Evolutionary conservation across 2,797 vertebrate species (phyloP).

Genomic region (Ceryle rudis): DNA sequence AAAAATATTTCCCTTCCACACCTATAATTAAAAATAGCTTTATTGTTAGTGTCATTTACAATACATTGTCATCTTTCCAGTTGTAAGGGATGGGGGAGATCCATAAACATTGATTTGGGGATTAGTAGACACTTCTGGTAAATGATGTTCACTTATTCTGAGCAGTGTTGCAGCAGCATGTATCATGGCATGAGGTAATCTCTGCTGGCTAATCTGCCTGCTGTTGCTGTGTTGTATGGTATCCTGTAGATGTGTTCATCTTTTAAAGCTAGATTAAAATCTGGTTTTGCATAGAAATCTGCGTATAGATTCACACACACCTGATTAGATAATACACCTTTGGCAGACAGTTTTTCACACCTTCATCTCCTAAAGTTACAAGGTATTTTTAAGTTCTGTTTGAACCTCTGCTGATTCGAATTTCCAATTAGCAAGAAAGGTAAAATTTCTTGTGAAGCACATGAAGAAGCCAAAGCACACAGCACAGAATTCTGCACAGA

Average conservation of each 20-base stretch:
- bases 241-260: not conserved
- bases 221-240: not conserved
- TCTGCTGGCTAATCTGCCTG: not conserved
- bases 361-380: not conserved
- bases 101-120: not conserved
- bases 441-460: not conserved
- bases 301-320: not conserved
- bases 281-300: not conserved
- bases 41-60: not conserved
- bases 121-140: not conserved
- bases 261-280: not conserved
- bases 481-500: not conserved
- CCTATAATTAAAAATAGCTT: not conserved
- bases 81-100: not conserved
- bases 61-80: not conserved
- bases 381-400: slow-evolving; percentile 31
- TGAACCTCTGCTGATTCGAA: slow-evolving; percentile 32
- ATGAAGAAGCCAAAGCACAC: not conserved
- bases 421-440: slow-evolving; percentile 43
- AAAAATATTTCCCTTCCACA: not conserved
- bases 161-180: not conserved
- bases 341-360: not conserved
- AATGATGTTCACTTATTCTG: not conserved
- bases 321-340: not conserved
- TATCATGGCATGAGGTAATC: not conserved